phyloP scores from a whole-genome alignment of 2,113 vertebrate species.

The Phaetusa simplex region DNA sequence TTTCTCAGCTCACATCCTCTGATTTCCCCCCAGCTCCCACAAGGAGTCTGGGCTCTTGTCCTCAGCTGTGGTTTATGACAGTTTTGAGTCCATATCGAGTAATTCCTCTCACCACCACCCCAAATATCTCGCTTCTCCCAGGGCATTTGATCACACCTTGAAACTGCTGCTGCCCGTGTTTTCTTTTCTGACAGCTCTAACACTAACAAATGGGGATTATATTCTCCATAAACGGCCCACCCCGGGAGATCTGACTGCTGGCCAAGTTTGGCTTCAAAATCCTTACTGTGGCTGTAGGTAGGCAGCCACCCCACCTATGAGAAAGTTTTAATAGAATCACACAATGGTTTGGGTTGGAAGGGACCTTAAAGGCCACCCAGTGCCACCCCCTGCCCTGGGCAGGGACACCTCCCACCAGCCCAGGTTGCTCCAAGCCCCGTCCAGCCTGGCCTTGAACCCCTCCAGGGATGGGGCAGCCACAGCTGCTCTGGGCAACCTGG shows the following conservation, averaged over 20 bases:
- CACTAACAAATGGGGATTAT: neutral
- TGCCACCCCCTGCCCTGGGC: no score
- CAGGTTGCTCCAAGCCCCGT: no score
- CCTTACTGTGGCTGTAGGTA: neutral
- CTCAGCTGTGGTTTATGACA: neutral
- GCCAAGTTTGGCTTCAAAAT: neutral
- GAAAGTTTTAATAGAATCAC: neutral
- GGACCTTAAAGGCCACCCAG: no score
- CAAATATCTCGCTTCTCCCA: neutral
- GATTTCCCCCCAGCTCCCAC: neutral
- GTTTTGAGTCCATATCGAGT: neutral
- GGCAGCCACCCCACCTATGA: accelerated
- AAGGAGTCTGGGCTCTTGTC: neutral
- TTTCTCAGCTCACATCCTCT: neutral
- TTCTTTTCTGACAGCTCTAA: neutral
- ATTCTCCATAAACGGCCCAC: neutral
- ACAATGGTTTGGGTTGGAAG: no score
- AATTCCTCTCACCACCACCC: neutral
- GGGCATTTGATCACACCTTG: neutral
- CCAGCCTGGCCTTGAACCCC: no score
- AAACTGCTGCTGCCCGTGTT: neutral
- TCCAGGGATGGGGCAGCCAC: no score
- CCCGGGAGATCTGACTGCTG: neutral
- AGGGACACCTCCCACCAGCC: no score
- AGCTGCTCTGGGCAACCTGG: no score